Conservation (phyloP, 2,888 invertebrate species). For the Trichopoda pennipes region DNA sequence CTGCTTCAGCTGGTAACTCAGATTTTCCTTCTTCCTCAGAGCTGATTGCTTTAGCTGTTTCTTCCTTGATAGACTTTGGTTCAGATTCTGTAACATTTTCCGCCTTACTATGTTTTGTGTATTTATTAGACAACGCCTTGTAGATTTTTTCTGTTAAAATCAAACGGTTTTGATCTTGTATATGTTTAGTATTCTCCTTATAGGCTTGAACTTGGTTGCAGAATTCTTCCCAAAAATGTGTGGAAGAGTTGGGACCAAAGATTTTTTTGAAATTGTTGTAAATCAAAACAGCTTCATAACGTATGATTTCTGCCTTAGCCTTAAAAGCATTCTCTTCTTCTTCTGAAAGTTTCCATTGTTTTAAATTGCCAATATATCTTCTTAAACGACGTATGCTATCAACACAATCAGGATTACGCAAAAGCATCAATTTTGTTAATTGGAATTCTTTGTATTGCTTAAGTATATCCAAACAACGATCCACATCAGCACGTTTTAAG, state of each 20-base stretch:
- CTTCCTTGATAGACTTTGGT: conserved; percentile 61
- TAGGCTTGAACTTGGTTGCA: conserved; percentile 86
- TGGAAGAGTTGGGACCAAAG: conserved; percentile 83
- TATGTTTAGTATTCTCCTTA: conserved; percentile 85
- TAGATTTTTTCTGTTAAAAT: conserved; percentile 76
- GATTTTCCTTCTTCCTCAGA: conserved; percentile 43
- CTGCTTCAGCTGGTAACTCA: conserved; percentile 2
- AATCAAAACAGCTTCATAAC: conserved; percentile 85
- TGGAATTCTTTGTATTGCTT: conserved; percentile 83
- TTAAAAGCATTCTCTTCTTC: conserved; percentile 85
- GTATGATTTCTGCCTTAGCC: conserved; percentile 86
- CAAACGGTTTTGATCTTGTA: conserved; percentile 80
- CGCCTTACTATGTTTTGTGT: conserved; percentile 53
- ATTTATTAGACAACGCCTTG: conserved; percentile 67
- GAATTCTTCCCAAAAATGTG: conserved; percentile 88
- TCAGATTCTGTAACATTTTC: conserved; percentile 41
- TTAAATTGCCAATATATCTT: conserved; percentile 89
- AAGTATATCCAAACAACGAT: conserved; percentile 86
- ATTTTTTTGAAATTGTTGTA: conserved; percentile 82
- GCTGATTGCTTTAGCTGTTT: conserved; percentile 36
- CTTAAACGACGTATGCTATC: conserved; percentile 89
- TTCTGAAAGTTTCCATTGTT: conserved; percentile 86
- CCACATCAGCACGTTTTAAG: conserved; percentile 84
- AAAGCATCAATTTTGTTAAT: conserved; percentile 87
- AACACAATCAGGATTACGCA: conserved; percentile 90